A percentile compares a stretch with the other conserved stretches of the same genome.
Evolutionary conservation across 1,140 invertebrate species (phyloP).

Genomic region (Aethina tumida): DNA sequence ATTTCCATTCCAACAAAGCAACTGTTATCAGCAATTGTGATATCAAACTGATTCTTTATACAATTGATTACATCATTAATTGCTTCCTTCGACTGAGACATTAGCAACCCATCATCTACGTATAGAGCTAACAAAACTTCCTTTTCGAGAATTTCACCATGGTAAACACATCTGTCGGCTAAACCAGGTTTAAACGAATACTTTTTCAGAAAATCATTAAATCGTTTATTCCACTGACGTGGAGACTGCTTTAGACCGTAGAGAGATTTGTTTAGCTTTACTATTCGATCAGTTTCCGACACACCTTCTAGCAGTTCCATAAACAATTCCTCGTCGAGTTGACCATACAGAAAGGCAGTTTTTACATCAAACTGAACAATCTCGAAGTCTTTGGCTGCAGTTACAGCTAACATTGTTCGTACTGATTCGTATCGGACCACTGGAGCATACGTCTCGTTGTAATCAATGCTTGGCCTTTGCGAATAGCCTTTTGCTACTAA

Average conservation of each 20-base stretch:
- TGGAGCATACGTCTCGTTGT: constrained; percentile 32
- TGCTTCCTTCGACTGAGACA: too few species aligned
- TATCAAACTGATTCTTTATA: too few species aligned
- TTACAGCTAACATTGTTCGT: constrained; percentile 18
- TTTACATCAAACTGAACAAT: constrained; percentile 28
- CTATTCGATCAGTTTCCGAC: constrained; percentile 12
- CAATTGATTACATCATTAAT: too few species aligned
- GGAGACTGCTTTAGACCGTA: constrained; percentile 40
- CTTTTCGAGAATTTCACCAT: too few species aligned
- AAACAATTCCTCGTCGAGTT: constrained; percentile 37
- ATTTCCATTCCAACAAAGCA: too few species aligned
- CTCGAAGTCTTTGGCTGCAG: constrained; percentile 11
- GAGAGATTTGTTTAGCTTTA: constrained; percentile 30
- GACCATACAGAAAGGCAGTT: constrained; percentile 36
- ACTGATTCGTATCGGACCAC: constrained; percentile 27
- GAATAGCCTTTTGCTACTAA: constrained; percentile 34
- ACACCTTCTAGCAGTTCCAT: constrained; percentile 36
- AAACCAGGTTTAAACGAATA: too few species aligned
- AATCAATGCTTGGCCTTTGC: constrained; percentile 34
- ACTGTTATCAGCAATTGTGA: too few species aligned
- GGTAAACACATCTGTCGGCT: too few species aligned
- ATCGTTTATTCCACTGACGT: constrained; percentile 32
- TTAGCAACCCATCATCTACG: too few species aligned
- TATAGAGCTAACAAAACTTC: too few species aligned
- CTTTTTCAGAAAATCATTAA: constrained; percentile 10